Percentiles rank a stretch among this genome's conserved stretches.
Evolutionary conservation across 1,140 invertebrate species (phyloP).

Genomic region (Dinoponera quadriceps): DNA sequence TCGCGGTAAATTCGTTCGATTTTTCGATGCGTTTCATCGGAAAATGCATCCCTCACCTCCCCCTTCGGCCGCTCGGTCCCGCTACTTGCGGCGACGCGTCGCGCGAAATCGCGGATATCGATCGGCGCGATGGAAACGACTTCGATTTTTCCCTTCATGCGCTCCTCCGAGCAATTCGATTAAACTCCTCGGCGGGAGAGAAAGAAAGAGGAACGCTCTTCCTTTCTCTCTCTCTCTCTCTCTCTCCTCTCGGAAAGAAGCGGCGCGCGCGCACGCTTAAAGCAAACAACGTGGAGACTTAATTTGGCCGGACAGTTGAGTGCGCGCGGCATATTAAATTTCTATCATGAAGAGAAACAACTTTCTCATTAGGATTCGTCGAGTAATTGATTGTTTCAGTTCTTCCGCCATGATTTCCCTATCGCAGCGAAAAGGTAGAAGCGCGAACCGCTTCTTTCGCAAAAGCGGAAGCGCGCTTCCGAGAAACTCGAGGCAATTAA

Average conservation of each 20-base stretch:
- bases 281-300: constrained; percentile 40
- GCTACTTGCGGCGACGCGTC: background rate
- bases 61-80: too few species aligned
- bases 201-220: background rate
- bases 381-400: constrained; percentile 52
- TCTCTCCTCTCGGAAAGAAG: background rate
- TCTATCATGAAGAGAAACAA: constrained; percentile 42
- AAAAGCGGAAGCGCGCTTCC: constrained; percentile 33
- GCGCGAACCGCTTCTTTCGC: background rate
- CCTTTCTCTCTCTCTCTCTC: background rate
- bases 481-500: constrained; percentile 57
- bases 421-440: background rate
- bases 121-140: background rate
- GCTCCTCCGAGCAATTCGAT: background rate
- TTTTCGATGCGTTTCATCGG: constrained; percentile 33
- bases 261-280: background rate
- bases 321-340: constrained; percentile 44
- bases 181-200: background rate
- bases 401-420: constrained; percentile 48
- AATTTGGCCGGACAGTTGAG: constrained; percentile 27
- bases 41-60: constrained; percentile 11
- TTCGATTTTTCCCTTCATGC: background rate
- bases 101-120: background rate
- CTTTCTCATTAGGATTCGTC: constrained; percentile 43
- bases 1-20: constrained; percentile 40